Percentiles rank a stretch among this genome's conserved stretches.
Evolutionary conservation across 1,140 invertebrate genomes (phyloP).

Genomic region (Nebria ingens): DNA sequence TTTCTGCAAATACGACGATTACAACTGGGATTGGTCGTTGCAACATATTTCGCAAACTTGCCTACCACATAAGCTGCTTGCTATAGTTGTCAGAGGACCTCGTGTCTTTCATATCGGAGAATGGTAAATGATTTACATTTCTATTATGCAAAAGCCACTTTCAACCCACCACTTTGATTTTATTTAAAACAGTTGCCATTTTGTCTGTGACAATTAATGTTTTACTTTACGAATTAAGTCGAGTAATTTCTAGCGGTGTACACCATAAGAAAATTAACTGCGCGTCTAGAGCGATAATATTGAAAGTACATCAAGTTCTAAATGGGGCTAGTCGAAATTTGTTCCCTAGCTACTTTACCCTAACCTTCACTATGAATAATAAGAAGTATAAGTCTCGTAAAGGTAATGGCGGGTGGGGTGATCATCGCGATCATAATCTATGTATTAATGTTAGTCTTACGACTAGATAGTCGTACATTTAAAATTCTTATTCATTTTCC

Average conservation of each 20-base stretch:
- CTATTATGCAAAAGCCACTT: background rate
- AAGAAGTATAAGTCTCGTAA: conserved; percentile 81
- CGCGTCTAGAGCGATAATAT: conserved; percentile 75
- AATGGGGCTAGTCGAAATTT: conserved; percentile 65
- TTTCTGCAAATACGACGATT: conserved; percentile 97
- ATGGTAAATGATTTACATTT: conserved; percentile 60
- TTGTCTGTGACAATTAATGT: too few species aligned
- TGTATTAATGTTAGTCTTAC: conserved; percentile 34
- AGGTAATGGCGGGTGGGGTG: conserved; percentile 97
- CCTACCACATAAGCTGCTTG: conserved; percentile 65
- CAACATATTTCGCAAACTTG: conserved; percentile 85
- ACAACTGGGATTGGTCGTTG: conserved; percentile 99
- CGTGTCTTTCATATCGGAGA: conserved; percentile 96
- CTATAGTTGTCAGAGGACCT: conserved; percentile 80
- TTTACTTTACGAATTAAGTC: too few species aligned
- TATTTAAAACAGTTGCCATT: too few species aligned
- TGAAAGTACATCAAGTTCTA: conserved; percentile 73
- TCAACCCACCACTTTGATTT: too few species aligned
- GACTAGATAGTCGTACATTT: background rate
- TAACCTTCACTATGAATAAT: conserved; percentile 50
- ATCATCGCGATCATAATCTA: conserved; percentile 42
- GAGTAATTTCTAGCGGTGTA: conserved; percentile 71
- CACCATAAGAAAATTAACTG: conserved; percentile 94
- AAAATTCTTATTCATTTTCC: too few species aligned
- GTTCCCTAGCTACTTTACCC: conserved; percentile 71